Percentiles rank a stretch among this genome's conserved stretches.
Evolutionary conservation across 2,797 vertebrate genomes (phyloP).

Genomic region (Cyclopterus lumpus): DNA sequence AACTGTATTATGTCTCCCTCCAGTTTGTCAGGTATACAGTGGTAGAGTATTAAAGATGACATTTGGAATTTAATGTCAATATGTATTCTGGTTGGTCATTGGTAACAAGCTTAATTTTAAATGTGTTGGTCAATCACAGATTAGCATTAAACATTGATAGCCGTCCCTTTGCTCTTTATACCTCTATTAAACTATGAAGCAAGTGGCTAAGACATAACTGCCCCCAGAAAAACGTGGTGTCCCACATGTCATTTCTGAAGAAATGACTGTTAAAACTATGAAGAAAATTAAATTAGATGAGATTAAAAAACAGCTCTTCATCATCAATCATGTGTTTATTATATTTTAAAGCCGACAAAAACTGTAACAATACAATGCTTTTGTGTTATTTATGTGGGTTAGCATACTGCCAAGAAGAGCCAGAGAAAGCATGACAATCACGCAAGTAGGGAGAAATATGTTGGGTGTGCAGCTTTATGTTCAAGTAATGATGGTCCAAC

Average conservation of each 20-base stretch:
- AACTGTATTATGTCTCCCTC: no score
- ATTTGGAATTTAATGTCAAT: no score
- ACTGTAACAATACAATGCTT: background rate
- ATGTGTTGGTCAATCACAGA: no score
- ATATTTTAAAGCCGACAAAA: slow-evolving; percentile 5
- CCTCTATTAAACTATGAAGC: background rate
- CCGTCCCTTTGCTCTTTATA: slow-evolving; percentile 21
- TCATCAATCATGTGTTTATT: background rate
- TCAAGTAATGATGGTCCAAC: slow-evolving; percentile 24
- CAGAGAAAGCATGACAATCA: slow-evolving; percentile 14
- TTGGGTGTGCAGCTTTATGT: slow-evolving; percentile 17
- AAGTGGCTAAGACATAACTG: background rate
- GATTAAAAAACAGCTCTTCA: background rate
- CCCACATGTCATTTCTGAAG: background rate
- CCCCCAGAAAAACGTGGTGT: background rate
- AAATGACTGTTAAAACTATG: background rate
- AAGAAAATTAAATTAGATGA: background rate
- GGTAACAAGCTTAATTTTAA: no score
- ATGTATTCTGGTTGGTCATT: no score
- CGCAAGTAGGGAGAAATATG: background rate
- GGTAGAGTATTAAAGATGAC: no score
- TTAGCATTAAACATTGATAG: no score
- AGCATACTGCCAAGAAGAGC: background rate
- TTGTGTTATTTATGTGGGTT: background rate
- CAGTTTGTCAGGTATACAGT: no score